phyloP scores from a whole-genome alignment of 2,797 vertebrate species.

The Neopelma chrysocephalum region DNA sequence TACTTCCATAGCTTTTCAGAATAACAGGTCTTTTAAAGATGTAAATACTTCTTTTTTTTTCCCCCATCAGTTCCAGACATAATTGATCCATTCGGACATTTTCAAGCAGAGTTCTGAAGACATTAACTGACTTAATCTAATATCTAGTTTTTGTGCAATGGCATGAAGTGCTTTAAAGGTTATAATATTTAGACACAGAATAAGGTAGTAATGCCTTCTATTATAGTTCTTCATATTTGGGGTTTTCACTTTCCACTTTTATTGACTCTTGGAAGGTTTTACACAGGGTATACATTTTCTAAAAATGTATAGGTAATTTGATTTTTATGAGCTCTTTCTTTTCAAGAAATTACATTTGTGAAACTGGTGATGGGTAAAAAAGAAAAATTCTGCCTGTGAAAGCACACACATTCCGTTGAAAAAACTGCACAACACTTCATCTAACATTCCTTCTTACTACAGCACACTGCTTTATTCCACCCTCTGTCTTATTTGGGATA shows the following conservation, averaged over 20 bases:
- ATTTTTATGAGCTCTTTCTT: not conserved
- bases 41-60: not conserved
- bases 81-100: not conserved
- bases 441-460: not conserved
- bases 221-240: not conserved
- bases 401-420: not conserved
- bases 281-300: not conserved
- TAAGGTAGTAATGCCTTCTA: not conserved
- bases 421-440: not conserved
- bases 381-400: not conserved
- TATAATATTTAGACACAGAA: not conserved
- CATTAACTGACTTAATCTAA: not conserved
- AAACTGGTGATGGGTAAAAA: not conserved
- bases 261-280: not conserved
- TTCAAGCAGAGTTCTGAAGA: not conserved
- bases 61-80: accelerated
- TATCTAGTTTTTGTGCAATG: not conserved
- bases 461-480: not conserved
- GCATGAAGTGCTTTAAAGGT: not conserved
- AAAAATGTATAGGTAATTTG: not conserved
- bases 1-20: not conserved
- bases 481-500: not conserved
- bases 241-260: not conserved
- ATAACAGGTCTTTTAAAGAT: not conserved
- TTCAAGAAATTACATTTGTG: not conserved